phyloP scores from a whole-genome alignment of 2,797 vertebrate genomes.

The Amblyopsis hoosieri region DNA sequence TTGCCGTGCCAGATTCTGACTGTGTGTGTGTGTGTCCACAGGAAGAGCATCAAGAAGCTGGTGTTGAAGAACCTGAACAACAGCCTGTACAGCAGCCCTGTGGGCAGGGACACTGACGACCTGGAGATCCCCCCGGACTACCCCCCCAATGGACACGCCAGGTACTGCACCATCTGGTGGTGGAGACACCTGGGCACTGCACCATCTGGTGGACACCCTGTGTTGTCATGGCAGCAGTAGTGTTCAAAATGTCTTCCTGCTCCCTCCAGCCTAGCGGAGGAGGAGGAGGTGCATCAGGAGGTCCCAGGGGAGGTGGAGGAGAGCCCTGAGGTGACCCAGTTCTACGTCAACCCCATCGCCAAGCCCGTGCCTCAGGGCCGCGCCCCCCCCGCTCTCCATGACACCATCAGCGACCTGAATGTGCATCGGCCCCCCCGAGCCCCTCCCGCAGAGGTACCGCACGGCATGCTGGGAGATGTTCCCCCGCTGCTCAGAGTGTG shows the following conservation, averaged over 20 bases:
- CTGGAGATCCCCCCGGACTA: constrained; percentile 85
- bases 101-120: constrained; percentile 83
- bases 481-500: too few species aligned
- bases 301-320: constrained; percentile 71
- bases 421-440: constrained; percentile 77
- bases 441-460: constrained; percentile 83
- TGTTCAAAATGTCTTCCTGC: neutral
- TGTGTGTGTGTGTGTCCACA: constrained; percentile 42
- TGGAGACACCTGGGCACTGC: too few species aligned
- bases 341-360: constrained; percentile 88
- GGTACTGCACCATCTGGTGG: constrained; percentile 58
- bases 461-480: too few species aligned
- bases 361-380: constrained; percentile 85
- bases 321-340: constrained; percentile 84
- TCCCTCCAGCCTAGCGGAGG: constrained; percentile 62
- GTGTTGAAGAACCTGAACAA: constrained; percentile 93
- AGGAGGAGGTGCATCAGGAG: constrained; percentile 70
- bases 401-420: constrained; percentile 89
- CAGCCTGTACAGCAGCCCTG: constrained; percentile 84
- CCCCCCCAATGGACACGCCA: constrained; percentile 84
- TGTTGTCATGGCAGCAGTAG: too few species aligned
- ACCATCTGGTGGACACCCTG: too few species aligned
- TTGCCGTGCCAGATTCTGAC: neutral
- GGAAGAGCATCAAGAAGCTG: constrained; percentile 96
- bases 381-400: constrained; percentile 78